Evolutionary conservation across 2,113 vertebrate genomes (phyloP), one percentile per base, ranked within the genome.

Genomic region (Helogale parvula): DNA sequence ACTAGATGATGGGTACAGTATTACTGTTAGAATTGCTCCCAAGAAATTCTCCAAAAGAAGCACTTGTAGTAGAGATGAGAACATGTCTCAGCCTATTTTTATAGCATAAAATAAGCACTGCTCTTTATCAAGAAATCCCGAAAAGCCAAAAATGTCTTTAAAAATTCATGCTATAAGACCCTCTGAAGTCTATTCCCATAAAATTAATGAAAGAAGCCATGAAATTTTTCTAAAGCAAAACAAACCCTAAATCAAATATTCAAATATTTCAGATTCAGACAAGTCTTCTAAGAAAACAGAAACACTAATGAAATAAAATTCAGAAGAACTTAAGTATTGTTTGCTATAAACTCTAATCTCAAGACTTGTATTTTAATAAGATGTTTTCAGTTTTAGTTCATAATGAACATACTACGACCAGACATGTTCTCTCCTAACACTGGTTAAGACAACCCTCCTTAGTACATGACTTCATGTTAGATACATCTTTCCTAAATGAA

Each of bases 191-290:
- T 94, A 23, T 38, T 98, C 13, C 38, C 96, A 68, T 2, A 38
- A 94, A 95, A 96, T 84, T 82, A 96, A 93, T 66, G 60, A 76
- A 54, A 93, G 23, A 88, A 96, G 29, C 41, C 45, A 96, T 97
- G 68, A 16, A 93, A 7, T 33, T 85, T 93, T 97, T 93, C 85
- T 95, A 94, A 90, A 95, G n/a, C n/a, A 94, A 88, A 90, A 95
- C 29, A 96, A 90, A 84, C 33, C 13, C n/a, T 81, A 81, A 77
- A 93, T 95, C 92, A 96, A 95, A 92, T 80, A 92, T 89, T 93
- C 25, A 83, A 72, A 72, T 25, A 45, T 93, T 86, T 38, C 29
- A 90, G 27, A 82, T 74, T 90, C 77, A 93, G 45, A 33, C 47
- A 86, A 95, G 5, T 25, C 69, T 96, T 93, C 60, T 15, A 80